Evolutionary conservation across 1,140 invertebrate species (phyloP).

Genomic region (Stegodyphus dumicola): DNA sequence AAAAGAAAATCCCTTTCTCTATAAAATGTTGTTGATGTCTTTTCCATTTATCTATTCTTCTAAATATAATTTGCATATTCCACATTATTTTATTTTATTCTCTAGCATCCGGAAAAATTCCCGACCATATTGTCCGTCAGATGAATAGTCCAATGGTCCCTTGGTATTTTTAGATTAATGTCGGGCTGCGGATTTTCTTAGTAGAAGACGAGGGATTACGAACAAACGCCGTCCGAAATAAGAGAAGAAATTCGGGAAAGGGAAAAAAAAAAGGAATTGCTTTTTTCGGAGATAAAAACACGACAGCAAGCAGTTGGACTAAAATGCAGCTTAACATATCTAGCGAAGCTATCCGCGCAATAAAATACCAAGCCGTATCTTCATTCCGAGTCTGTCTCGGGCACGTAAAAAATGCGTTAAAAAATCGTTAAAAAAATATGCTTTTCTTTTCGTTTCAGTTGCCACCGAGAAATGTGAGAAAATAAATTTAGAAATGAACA

Average conservation of each 20-base stretch:
- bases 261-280: not conserved
- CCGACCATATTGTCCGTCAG: not conserved
- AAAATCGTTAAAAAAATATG: too few relatives aligned
- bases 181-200: conserved; percentile 31
- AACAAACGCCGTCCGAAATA: too few relatives aligned
- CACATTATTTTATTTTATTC: not conserved
- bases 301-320: conserved; percentile 14
- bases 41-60: not conserved
- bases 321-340: conserved; percentile 43
- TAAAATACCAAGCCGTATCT: not conserved
- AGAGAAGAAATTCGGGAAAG: not conserved
- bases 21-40: not conserved
- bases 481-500: too few relatives aligned
- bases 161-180: conserved; percentile 30
- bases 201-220: too few relatives aligned
- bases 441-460: too few relatives aligned
- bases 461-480: too few relatives aligned
- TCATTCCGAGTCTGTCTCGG: too few relatives aligned
- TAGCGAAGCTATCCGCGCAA: not conserved
- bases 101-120: not conserved
- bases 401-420: too few relatives aligned
- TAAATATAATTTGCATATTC: not conserved
- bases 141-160: not conserved
- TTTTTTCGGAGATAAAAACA: conserved; percentile 22
- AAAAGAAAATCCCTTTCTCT: too few relatives aligned